Conservation (phyloP, 2,888 invertebrate genomes). For the Tuberolachnus salignus region DNA sequence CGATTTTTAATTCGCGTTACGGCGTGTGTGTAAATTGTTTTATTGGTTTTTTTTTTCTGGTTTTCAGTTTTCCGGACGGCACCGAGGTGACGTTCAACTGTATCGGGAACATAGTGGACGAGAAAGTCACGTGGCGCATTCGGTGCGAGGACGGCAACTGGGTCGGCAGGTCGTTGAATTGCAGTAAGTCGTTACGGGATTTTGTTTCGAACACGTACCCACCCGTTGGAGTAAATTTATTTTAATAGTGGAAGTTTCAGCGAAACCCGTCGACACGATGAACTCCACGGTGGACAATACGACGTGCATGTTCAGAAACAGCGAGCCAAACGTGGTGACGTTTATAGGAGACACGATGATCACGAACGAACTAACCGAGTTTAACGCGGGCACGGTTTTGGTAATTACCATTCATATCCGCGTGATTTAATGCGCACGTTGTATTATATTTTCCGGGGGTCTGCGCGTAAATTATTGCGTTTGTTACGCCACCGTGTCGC, state of each 20-base stretch:
- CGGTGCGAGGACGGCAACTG: constrained; percentile 84
- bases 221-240: no score
- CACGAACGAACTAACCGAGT: constrained; percentile 76
- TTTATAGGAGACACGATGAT: constrained; percentile 82
- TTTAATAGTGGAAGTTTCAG: constrained; percentile 27
- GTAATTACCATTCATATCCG: constrained; percentile 65
- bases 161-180: constrained; percentile 80
- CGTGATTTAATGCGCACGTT: no score
- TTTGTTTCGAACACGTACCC: background rate
- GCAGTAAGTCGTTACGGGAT: constrained; percentile 68
- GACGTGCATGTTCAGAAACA: constrained; percentile 77
- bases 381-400: constrained; percentile 75
- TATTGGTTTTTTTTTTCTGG: no score
- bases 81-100: constrained; percentile 84
- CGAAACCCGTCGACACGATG: constrained; percentile 47
- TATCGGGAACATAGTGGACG: constrained; percentile 80
- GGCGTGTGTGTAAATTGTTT: no score
- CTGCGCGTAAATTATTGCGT: no score
- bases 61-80: constrained; percentile 73
- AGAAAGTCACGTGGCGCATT: constrained; percentile 83
- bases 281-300: constrained; percentile 66
- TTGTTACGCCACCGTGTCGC: no score
- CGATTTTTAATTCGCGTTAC: background rate
- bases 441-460: no score
- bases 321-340: constrained; percentile 79